These are phyloP conservation scores for Gobius niger DNA, from an alignment of 2,113 vertebrate species.

Conservation along the genomic window DNA sequence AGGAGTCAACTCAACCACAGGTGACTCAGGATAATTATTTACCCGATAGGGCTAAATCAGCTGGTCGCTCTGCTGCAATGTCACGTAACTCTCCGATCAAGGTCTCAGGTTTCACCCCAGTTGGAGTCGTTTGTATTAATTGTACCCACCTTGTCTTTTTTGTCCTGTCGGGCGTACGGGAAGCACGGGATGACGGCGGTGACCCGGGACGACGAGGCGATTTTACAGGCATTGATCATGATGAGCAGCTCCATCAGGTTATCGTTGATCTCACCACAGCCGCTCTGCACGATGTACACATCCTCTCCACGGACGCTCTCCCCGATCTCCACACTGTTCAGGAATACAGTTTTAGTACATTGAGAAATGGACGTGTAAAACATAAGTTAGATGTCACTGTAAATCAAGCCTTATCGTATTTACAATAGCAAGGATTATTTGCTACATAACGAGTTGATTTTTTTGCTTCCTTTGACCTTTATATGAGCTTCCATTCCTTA, in stretches of 20 bases:
- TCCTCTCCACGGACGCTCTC: constrained; percentile 79
- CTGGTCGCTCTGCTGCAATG: neutral
- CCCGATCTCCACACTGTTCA: constrained; percentile 74
- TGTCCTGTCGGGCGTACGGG: constrained; percentile 78
- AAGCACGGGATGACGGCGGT: constrained; percentile 80
- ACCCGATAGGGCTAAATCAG: constrained; percentile 22
- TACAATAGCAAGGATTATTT: too few relatives aligned
- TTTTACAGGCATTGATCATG: constrained; percentile 82
- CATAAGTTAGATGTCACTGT: too few relatives aligned
- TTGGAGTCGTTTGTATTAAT: neutral
- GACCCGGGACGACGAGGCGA: constrained; percentile 77
- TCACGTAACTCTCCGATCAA: neutral
- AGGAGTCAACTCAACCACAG: constrained; percentile 1
- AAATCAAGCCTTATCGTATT: too few relatives aligned
- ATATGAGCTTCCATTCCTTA: too few relatives aligned
- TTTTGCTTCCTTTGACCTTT: too few relatives aligned
- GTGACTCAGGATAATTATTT: constrained; percentile 41
- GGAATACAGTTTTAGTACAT: neutral
- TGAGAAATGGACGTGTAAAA: too few relatives aligned
- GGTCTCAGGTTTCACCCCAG: neutral
- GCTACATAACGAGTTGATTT: too few relatives aligned
- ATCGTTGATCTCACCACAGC: constrained; percentile 78
- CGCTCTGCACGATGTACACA: constrained; percentile 79
- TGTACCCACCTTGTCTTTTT: constrained; percentile 74
- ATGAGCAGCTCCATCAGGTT: constrained; percentile 80